Percentiles rank a stretch among this genome's conserved stretches.
These are phyloP conservation scores for Calameuta filiformis DNA, from an alignment of 2,888 invertebrate genomes.

Conservation along the genomic window DNA sequence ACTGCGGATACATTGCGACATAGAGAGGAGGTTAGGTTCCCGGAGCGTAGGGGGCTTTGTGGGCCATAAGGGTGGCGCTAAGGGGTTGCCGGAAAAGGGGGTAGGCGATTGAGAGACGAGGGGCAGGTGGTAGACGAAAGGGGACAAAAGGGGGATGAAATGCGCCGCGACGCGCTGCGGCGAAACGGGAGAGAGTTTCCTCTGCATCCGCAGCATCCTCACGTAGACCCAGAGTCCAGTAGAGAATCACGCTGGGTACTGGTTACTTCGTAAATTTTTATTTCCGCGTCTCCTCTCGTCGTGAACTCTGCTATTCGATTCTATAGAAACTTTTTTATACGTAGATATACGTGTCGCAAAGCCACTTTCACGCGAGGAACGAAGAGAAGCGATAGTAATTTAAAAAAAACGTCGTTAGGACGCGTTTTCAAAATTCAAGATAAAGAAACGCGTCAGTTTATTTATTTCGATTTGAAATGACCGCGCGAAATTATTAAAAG, in stretches of 20 bases:
- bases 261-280: conserved; percentile 32
- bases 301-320: conserved; percentile 14
- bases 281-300: conserved; percentile 18
- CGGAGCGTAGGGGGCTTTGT: conserved; percentile 35
- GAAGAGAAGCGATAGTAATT: neutral
- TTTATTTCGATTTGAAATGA: neutral
- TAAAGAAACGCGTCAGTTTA: neutral
- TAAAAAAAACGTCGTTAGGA: neutral
- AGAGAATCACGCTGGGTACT: conserved; percentile 47
- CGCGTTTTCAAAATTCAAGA: neutral
- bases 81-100: conserved; percentile 21
- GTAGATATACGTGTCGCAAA: neutral
- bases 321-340: neutral
- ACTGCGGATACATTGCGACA: conserved; percentile 65
- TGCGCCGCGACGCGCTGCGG: conserved; percentile 58
- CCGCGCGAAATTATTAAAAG: neutral
- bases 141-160: conserved; percentile 46
- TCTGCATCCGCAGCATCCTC: conserved; percentile 58
- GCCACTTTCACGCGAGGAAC: neutral
- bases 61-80: conserved; percentile 28
- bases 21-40: conserved; percentile 40
- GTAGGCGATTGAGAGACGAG: conserved; percentile 21
- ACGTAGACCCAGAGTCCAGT: conserved; percentile 46
- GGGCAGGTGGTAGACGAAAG: conserved; percentile 19
- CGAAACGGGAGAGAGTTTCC: conserved; percentile 43